A percentile compares a stretch with the other conserved stretches of the same genome.
Evolutionary conservation across 2,888 invertebrate species (phyloP).

Genomic region (Eilema griseolum): DNA sequence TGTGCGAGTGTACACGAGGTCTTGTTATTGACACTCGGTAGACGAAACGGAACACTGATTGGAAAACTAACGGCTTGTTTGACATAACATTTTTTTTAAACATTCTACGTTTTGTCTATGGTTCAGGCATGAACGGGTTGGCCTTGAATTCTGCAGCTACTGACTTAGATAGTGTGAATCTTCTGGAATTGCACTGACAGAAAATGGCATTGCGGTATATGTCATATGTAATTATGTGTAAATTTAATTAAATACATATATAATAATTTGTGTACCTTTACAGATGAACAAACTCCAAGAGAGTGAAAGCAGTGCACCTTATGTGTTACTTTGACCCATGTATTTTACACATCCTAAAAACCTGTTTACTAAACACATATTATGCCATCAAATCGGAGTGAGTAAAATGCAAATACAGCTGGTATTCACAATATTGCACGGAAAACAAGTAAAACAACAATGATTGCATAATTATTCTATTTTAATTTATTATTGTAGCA

Average conservation of each 20-base stretch:
- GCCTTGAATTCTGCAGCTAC: not conserved
- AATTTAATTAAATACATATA: too few relatives aligned
- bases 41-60: conserved; percentile 18
- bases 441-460: not conserved
- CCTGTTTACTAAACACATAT: not conserved
- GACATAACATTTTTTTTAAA: conserved; percentile 13
- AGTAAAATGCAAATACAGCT: not conserved
- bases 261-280: too few relatives aligned
- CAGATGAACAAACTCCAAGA: not conserved
- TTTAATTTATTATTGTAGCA: conserved; percentile 13
- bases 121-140: not conserved
- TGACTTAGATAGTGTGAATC: too few relatives aligned
- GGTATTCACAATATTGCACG: not conserved
- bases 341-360: not conserved
- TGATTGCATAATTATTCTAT: conserved; percentile 1
- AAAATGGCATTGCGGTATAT: not conserved
- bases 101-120: conserved; percentile 7
- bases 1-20: conserved; percentile 8
- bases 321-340: not conserved
- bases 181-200: not conserved
- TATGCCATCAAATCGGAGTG: not conserved
- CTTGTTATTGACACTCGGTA: conserved; percentile 18
- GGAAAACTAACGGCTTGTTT: conserved; percentile 18
- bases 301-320: not conserved
- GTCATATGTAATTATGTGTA: not conserved